Evolutionary conservation across 2,113 vertebrate genomes (phyloP).

Genomic region (Myrmecobius fasciatus): DNA sequence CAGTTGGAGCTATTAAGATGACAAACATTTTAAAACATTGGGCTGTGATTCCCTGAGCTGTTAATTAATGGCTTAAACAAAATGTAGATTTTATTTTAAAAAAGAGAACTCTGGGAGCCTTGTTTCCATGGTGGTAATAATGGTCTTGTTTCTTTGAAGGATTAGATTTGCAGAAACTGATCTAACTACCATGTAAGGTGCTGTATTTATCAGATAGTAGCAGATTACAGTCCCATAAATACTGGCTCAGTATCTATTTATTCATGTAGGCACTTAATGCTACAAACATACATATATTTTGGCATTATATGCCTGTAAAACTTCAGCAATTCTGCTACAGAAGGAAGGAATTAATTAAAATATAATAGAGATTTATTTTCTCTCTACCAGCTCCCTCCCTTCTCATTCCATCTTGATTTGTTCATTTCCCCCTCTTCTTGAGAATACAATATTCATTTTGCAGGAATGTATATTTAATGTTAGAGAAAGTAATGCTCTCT

Average conservation of each 20-base stretch:
- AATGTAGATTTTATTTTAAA: slow-evolving; percentile 52
- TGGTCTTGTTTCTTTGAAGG: neutral
- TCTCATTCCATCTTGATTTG: neutral
- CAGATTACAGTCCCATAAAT: neutral
- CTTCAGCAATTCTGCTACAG: slow-evolving; percentile 17
- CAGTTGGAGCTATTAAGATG: slow-evolving; percentile 54
- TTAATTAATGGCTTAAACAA: slow-evolving; percentile 57
- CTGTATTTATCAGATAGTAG: neutral
- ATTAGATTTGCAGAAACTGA: neutral
- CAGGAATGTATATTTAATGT: slow-evolving; percentile 39
- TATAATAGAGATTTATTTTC: slow-evolving; percentile 1
- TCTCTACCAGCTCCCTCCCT: neutral
- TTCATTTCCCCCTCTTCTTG: neutral
- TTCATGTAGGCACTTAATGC: neutral
- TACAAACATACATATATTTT: slow-evolving; percentile 37
- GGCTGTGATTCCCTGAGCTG: slow-evolving; percentile 18
- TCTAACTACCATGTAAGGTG: neutral
- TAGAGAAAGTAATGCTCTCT: neutral
- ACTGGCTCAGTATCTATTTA: neutral
- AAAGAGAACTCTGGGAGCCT: slow-evolving; percentile 24
- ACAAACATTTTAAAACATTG: slow-evolving; percentile 22
- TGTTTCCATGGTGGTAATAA: slow-evolving; percentile 5
- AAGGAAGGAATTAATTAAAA: slow-evolving; percentile 39
- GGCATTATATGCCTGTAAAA: slow-evolving; percentile 8
- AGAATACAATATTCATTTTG: slow-evolving; percentile 47